These are phyloP conservation scores for Trachelus tabidus DNA, from an alignment of 2,888 invertebrate genomes.

Conservation along the genomic window DNA sequence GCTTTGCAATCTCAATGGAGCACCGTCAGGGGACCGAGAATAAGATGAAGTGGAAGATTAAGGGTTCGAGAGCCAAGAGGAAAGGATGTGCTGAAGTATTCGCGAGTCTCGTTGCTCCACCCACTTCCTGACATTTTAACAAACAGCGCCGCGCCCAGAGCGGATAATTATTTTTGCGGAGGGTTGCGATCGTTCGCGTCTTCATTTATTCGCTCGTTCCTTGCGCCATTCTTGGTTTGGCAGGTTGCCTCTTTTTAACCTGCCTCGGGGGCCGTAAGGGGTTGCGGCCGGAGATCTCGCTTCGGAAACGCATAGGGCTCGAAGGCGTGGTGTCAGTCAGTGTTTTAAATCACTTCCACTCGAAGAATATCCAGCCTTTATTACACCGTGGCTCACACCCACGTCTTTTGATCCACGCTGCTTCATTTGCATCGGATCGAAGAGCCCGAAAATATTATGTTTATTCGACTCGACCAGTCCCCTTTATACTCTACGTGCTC, in stretches of 20 bases:
- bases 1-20: neutral
- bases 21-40: neutral
- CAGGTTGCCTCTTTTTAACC: neutral
- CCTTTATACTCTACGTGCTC: neutral
- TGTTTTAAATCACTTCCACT: conserved; percentile 62
- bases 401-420: neutral
- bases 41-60: neutral
- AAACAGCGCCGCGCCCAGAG: conserved; percentile 58
- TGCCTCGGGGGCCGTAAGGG: conserved; percentile 7
- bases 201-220: conserved; percentile 3
- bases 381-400: neutral
- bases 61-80: neutral
- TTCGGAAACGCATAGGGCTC: conserved; percentile 6
- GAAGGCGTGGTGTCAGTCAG: conserved; percentile 49
- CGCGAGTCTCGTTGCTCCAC: conserved; percentile 29
- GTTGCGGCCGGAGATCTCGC: conserved; percentile 42
- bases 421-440: neutral
- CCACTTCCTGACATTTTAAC: conserved; percentile 53
- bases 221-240: conserved; percentile 8
- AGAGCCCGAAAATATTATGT: neutral
- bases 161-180: conserved; percentile 62
- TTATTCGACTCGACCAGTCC: neutral
- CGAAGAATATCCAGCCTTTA: conserved; percentile 25
- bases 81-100: conserved; percentile 33
- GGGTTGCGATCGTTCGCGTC: conserved; percentile 21